Conservation (phyloP, 2,797 vertebrate species). For the Polyboroides typus region DNA sequence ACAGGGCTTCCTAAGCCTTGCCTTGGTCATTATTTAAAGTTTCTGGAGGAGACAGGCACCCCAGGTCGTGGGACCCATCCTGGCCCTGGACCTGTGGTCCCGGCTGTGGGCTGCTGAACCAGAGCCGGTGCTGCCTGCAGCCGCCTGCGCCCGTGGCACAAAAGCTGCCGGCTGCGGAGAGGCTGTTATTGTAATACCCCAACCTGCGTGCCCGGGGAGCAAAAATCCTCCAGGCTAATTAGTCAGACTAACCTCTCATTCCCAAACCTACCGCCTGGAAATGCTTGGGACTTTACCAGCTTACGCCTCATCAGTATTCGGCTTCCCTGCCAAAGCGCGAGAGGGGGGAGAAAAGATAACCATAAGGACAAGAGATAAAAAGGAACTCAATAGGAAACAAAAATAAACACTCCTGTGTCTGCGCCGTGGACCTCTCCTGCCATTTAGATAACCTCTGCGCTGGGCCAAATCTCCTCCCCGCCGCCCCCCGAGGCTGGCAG, state of each 20-base stretch:
- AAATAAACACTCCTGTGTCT: not conserved
- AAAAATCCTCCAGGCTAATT: conserved; percentile 11
- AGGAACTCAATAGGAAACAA: not conserved
- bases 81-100: fast-evolving
- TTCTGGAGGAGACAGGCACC: not conserved
- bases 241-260: not conserved
- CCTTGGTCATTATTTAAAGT: fast-evolving
- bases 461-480: not conserved
- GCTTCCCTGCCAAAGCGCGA: not conserved
- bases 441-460: not conserved
- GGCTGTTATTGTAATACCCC: not conserved
- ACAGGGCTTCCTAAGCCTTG: fast-evolving
- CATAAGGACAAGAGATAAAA: conserved; percentile 14
- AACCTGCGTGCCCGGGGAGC: not conserved
- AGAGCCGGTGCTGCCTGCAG: not conserved
- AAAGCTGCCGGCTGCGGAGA: not conserved
- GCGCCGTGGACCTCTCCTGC: not conserved
- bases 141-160: not conserved
- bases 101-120: fast-evolving
- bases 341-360: not conserved
- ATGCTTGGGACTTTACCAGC: not conserved
- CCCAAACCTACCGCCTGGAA: not conserved
- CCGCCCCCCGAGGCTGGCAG: not conserved
- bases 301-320: not conserved
- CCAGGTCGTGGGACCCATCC: not conserved